phyloP scores from a whole-genome alignment of 1,140 invertebrate species.

The Carposina sasakii region DNA sequence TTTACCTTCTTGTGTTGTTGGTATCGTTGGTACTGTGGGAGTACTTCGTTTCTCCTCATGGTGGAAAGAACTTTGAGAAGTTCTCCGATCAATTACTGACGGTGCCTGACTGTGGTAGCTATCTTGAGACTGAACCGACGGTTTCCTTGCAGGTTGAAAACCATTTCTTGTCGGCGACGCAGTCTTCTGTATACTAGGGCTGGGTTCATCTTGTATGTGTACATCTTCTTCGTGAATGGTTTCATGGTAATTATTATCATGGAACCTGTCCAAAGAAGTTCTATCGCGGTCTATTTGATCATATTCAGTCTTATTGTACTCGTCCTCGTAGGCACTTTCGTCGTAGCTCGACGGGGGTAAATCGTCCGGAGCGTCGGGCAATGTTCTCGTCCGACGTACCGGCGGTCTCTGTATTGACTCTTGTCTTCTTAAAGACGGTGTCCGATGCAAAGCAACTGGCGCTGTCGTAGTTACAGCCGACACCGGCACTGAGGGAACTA shows the following conservation, averaged over 20 bases:
- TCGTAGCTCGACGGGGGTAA: constrained; percentile 55
- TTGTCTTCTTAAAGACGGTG: constrained; percentile 60
- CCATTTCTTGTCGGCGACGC: constrained; percentile 54
- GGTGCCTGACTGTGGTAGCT: constrained; percentile 64
- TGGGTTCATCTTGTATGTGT: constrained; percentile 40
- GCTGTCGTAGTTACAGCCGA: constrained; percentile 53
- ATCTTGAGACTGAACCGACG: constrained; percentile 62
- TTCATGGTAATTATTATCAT: constrained; percentile 54
- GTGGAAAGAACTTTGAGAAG: constrained; percentile 64
- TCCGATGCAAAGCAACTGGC: constrained; percentile 49
- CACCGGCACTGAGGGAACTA: constrained; percentile 41
- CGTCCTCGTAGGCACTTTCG: constrained; percentile 69
- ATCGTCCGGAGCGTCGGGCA: constrained; percentile 63
- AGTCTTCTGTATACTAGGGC: constrained; percentile 47
- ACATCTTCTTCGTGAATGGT: constrained; percentile 50
- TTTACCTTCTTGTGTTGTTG: constrained; percentile 59
- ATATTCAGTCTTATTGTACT: constrained; percentile 68
- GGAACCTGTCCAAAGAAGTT: constrained; percentile 61
- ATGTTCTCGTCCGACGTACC: constrained; percentile 56
- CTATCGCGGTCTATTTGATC: constrained; percentile 63
- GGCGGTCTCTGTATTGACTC: constrained; percentile 66
- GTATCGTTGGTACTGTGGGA: too few relatives aligned
- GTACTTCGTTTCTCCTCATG: constrained; percentile 55
- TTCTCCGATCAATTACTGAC: constrained; percentile 59
- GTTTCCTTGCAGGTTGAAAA: constrained; percentile 46